Percentiles rank a stretch among this genome's conserved stretches.
Evolutionary conservation across 2,888 invertebrate species (phyloP).

Genomic region (Aproaerema taeniolella): DNA sequence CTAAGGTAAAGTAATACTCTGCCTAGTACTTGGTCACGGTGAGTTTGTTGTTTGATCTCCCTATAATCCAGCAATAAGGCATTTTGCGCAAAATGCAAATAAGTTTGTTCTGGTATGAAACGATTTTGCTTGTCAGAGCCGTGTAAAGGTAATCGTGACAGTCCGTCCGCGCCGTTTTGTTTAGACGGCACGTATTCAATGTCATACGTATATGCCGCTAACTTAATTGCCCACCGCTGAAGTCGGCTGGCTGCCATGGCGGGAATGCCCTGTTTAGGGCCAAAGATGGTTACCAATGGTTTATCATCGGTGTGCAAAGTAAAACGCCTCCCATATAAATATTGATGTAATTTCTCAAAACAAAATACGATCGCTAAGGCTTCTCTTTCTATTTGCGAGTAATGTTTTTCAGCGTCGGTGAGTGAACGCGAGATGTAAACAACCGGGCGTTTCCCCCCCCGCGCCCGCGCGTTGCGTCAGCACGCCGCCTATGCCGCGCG

Average conservation of each 20-base stretch:
- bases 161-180: constrained; percentile 15
- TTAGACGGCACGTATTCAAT: constrained; percentile 19
- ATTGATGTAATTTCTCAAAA: constrained; percentile 2
- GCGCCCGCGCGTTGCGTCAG: background rate
- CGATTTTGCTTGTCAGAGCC: constrained; percentile 3
- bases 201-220: constrained; percentile 17
- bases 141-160: constrained; percentile 14
- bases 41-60: constrained; percentile 12
- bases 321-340: constrained; percentile 4
- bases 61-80: constrained; percentile 13
- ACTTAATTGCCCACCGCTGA: constrained; percentile 20
- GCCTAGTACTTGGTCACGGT: constrained; percentile 10
- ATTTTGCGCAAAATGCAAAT: constrained; percentile 2
- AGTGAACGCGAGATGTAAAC: constrained; percentile 11
- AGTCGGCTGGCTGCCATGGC: constrained; percentile 13
- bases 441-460: constrained; percentile 5
- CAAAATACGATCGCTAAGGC: constrained; percentile 8
- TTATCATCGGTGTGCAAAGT: constrained; percentile 1
- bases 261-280: constrained; percentile 1
- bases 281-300: background rate
- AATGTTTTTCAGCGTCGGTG: constrained; percentile 5
- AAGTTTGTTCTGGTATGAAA: constrained; percentile 12
- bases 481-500: background rate
- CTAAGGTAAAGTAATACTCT: constrained; percentile 16
- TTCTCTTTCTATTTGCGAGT: constrained; percentile 14